phyloP scores from a whole-genome alignment of 2,888 invertebrate genomes.

The Eurois occulta region DNA sequence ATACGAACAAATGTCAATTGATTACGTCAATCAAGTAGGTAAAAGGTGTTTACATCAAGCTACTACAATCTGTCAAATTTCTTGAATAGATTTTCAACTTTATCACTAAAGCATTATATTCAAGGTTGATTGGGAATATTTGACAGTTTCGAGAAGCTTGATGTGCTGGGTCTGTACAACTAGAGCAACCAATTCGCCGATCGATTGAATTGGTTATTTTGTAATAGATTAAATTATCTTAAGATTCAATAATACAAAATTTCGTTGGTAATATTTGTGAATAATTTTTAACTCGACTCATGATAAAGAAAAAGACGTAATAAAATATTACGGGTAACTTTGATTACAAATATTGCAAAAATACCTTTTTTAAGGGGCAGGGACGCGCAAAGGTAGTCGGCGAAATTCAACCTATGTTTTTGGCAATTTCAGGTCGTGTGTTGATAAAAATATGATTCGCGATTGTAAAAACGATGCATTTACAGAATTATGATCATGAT shows the following conservation, averaged over 20 bases:
- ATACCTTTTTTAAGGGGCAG: background rate
- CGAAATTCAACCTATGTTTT: background rate
- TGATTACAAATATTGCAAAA: background rate
- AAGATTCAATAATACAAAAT: background rate
- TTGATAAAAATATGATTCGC: background rate
- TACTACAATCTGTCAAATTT: no score
- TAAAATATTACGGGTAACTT: slow-evolving; percentile 1
- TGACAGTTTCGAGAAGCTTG: no score
- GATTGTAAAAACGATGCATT: background rate
- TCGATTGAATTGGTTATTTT: background rate
- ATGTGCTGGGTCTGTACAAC: no score
- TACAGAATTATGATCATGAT: background rate
- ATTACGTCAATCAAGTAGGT: slow-evolving; percentile 11
- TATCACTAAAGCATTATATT: no score
- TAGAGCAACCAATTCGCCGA: background rate
- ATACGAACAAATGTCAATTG: background rate
- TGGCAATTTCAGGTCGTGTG: background rate
- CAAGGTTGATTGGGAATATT: no score
- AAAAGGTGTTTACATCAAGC: no score
- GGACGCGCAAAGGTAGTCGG: background rate
- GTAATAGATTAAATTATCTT: background rate
- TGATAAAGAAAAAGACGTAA: slow-evolving; percentile 4
- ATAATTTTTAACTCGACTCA: background rate
- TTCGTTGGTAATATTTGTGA: background rate
- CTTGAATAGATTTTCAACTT: no score